Percentiles rank a stretch among this genome's conserved stretches.
These are phyloP conservation scores for Agonopterix arenella DNA, from an alignment of 2,888 invertebrate genomes.

Conservation along the genomic window DNA sequence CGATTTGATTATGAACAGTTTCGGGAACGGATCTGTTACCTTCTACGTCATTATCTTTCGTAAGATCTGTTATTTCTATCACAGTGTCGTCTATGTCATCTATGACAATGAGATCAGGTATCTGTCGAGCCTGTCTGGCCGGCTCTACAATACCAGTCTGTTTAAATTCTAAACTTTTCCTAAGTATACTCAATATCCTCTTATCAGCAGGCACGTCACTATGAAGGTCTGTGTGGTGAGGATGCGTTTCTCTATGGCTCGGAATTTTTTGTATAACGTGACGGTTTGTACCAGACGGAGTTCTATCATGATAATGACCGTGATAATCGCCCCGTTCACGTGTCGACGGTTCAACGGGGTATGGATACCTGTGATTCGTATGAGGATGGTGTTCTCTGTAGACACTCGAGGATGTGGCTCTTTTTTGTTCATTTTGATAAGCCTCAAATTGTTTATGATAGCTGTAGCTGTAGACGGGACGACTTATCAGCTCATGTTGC, in stretches of 20 bases:
- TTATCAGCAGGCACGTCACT: conserved; percentile 79
- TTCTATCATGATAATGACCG: conserved; percentile 50
- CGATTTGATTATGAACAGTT: conserved; percentile 24
- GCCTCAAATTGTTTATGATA: conserved; percentile 64
- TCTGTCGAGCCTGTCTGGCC: conserved; percentile 61
- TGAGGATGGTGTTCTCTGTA: conserved; percentile 46
- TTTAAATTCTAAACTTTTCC: conserved; percentile 83
- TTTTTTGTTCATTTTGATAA: conserved; percentile 60
- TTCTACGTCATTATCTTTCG: conserved; percentile 52
- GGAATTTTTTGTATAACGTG: conserved; percentile 62
- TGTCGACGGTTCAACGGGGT: conserved; percentile 37
- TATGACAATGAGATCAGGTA: conserved; percentile 68
- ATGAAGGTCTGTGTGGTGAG: conserved; percentile 45
- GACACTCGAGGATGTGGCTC: conserved; percentile 30
- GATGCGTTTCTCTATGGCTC: conserved; percentile 50
- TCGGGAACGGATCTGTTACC: conserved; percentile 27
- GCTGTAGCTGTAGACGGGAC: conserved; percentile 62
- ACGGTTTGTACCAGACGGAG: conserved; percentile 40
- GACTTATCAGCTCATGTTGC: conserved; percentile 61
- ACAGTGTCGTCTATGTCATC: conserved; percentile 68
- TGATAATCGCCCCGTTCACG: conserved; percentile 54
- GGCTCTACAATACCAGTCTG: conserved; percentile 73
- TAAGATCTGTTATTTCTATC: conserved; percentile 66
- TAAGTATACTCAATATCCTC: conserved; percentile 81
- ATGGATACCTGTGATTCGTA: conserved; percentile 45